Base-by-base conservation (phyloP, 2,797 vertebrate genomes). In the Gymnothorax reevesii region DNA sequence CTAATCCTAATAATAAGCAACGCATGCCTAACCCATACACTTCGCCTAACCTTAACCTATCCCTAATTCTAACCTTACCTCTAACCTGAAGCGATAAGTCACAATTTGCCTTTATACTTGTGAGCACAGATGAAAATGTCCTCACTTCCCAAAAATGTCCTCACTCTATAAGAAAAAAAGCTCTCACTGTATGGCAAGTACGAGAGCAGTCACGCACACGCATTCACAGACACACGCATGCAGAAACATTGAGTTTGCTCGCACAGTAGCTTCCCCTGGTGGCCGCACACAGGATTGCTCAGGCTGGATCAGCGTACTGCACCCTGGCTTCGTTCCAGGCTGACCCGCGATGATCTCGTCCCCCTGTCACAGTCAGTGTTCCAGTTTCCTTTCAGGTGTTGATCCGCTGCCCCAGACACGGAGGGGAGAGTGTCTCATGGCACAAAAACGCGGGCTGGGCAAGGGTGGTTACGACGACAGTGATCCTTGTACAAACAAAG, bases 201-300 rank as follows among this genome's bases (percentile, higher is more conserved):
- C 33, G 33, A 42, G 57, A 59, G 10, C 62, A 73, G n/a, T 57
- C 42, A 79, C 27, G 83, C 33, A 83, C 82, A 27, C 82, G 27
- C 27, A 83, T 5, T 64, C 62, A 69, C 49, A 64, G 33, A 85
- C 52, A 12, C 54, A 77, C 69, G 77, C 69, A 77, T 27, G 60
- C 52, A 60, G 20, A 27, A 55, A 87, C 71, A 62, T 20, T 42
- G 54, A 1, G 8, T 15, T 42, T 42, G 15, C 57, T 57, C 84
- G 10, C 20, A 54, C 55, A 87, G 85, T 83, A 86, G 86, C 88
- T 66, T 89, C 90, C 86, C 84, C 88, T 91, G 75, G 60, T 89
- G 90, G 87, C 25, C 15, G 64, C 86, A 77, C 49, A 82, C 71
- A 85, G 83, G 57, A 75, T 33, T 73, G 25, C 33, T 10, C 27